Evolutionary conservation across 2,888 invertebrate species (phyloP).

Genomic region (Cynaeus angustus): DNA sequence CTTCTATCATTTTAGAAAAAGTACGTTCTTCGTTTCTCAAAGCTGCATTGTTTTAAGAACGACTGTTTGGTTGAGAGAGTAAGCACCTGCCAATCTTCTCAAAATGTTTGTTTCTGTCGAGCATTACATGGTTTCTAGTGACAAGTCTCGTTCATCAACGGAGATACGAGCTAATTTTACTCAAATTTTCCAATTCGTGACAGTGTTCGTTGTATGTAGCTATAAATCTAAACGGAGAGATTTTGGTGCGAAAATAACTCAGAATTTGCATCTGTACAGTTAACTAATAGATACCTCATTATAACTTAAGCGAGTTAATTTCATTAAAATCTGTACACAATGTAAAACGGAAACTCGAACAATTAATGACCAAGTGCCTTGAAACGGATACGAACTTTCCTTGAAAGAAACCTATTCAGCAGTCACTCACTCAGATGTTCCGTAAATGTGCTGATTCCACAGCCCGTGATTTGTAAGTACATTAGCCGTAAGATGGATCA

Average conservation of each 20-base stretch:
- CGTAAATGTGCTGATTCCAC: conserved; percentile 30
- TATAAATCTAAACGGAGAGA: conserved; percentile 21
- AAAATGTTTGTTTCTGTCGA: conserved; percentile 49
- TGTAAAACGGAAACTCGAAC: not conserved
- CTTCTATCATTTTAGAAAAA: conserved; percentile 1
- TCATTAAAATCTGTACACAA: conserved; percentile 4
- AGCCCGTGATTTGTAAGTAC: conserved; percentile 35
- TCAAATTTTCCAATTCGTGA: conserved; percentile 47
- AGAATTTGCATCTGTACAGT: not conserved
- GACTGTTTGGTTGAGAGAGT: conserved; percentile 21
- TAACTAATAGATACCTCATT: not conserved
- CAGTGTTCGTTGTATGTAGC: conserved; percentile 23
- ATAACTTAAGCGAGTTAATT: not conserved
- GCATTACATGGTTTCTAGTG: conserved; percentile 47
- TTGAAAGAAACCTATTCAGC: conserved; percentile 24
- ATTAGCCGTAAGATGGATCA: conserved; percentile 31
- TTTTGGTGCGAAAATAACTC: conserved; percentile 1
- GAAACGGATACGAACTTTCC: conserved; percentile 7
- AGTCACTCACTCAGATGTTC: conserved; percentile 31
- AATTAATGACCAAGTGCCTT: conserved; percentile 17
- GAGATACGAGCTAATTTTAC: conserved; percentile 49
- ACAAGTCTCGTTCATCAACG: conserved; percentile 46
- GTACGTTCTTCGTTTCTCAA: not conserved
- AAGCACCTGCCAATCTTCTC: conserved; percentile 47
- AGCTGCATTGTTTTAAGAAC: conserved; percentile 12